These are phyloP conservation scores for Callopanchax toddi DNA, from an alignment of 2,113 vertebrate species.

Conservation along the genomic window DNA sequence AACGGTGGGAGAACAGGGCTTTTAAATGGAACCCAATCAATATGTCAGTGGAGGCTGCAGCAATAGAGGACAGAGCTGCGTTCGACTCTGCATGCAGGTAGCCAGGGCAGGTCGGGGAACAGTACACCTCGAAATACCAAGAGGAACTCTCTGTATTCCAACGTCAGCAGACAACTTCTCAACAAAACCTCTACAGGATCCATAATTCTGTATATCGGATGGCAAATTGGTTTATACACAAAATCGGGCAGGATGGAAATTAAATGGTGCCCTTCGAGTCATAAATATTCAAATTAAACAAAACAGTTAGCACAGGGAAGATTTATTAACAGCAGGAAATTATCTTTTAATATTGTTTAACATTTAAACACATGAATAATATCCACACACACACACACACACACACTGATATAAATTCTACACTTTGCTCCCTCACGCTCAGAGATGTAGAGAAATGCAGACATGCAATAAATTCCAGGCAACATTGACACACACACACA, in stretches of 20 bases:
- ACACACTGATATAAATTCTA: constrained; percentile 50
- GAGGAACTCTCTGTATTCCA: constrained; percentile 10
- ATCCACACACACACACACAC: constrained; percentile 2
- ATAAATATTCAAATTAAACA: constrained; percentile 19
- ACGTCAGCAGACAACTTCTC: constrained; percentile 34
- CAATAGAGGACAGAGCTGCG: constrained; percentile 63
- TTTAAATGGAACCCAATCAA: constrained; percentile 81
- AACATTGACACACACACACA: constrained; percentile 6
- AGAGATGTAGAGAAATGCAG: constrained; percentile 68
- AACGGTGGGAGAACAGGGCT: constrained; percentile 78
- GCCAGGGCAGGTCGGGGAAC: constrained; percentile 26
- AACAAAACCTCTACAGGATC: constrained; percentile 8
- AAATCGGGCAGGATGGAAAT: constrained; percentile 1
- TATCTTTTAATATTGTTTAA: constrained; percentile 18
- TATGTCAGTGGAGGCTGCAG: constrained; percentile 75
- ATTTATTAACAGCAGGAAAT: constrained; percentile 39
- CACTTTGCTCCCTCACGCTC: constrained; percentile 38
- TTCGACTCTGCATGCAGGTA: constrained; percentile 58
- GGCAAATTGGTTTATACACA: neutral
- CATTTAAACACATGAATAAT: constrained; percentile 43
- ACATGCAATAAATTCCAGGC: constrained; percentile 70
- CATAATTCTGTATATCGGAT: constrained; percentile 17
- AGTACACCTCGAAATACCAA: constrained; percentile 23
- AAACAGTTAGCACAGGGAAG: constrained; percentile 18
- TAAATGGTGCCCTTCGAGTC: constrained; percentile 10